Evolutionary conservation across 1,140 invertebrate genomes (phyloP).

Genomic region (Druon quercuslanigerum): DNA sequence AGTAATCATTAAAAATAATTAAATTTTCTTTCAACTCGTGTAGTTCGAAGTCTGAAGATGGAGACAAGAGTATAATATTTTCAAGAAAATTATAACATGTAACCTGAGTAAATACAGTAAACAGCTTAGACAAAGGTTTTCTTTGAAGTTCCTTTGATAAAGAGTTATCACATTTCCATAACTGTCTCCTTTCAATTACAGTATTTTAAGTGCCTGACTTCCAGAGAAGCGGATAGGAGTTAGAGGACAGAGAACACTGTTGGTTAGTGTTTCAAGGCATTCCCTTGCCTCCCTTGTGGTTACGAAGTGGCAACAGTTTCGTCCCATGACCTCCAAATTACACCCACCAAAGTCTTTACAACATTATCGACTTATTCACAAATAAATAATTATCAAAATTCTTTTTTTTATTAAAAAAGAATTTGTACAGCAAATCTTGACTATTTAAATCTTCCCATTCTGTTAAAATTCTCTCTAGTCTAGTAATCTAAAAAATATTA

Average conservation of each 20-base stretch:
- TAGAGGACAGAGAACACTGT: constrained; percentile 34
- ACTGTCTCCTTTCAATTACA: constrained; percentile 11
- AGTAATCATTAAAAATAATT: too few relatives aligned
- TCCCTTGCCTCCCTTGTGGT: constrained; percentile 51
- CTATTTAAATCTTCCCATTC: too few relatives aligned
- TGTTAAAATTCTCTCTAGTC: not conserved
- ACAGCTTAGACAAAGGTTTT: not conserved
- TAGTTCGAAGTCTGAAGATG: too few relatives aligned
- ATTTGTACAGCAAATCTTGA: too few relatives aligned
- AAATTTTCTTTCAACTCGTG: too few relatives aligned
- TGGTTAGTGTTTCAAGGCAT: constrained; percentile 58
- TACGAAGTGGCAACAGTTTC: constrained; percentile 48
- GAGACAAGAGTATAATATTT: too few relatives aligned
- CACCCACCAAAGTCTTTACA: constrained; percentile 7
- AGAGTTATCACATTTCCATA: constrained; percentile 3
- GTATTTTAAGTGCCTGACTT: constrained; percentile 15
- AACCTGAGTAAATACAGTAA: too few relatives aligned
- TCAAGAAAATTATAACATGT: too few relatives aligned
- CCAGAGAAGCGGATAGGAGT: constrained; percentile 2
- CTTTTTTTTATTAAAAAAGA: too few relatives aligned
- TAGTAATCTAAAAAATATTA: constrained; percentile 4
- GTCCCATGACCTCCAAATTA: constrained; percentile 33
- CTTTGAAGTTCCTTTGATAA: not conserved
- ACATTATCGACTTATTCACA: constrained; percentile 33
- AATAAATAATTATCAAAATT: too few relatives aligned